phyloP scores from a whole-genome alignment of 2,113 vertebrate species.

The Corythornis cristatus region DNA sequence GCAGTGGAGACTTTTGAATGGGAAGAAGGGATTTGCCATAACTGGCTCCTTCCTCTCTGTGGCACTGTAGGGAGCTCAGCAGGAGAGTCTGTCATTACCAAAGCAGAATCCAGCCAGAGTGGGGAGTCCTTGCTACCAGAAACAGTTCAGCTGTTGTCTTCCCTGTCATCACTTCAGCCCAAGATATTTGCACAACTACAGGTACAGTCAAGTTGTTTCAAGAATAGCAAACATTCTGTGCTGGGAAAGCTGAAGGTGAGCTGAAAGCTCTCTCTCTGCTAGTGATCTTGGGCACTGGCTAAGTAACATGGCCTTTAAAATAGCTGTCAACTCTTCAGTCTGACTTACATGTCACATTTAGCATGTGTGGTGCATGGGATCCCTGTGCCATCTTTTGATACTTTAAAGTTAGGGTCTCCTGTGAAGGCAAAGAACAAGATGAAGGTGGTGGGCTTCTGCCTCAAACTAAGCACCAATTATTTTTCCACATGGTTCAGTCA shows the following conservation, averaged over 20 bases:
- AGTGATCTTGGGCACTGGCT: background rate
- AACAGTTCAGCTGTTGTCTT: conserved; percentile 77
- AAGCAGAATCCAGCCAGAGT: conserved; percentile 57
- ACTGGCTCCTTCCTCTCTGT: conserved; percentile 24
- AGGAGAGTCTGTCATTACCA: conserved; percentile 57
- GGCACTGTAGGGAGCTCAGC: conserved; percentile 62
- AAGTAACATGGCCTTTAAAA: accelerated
- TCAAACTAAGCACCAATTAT: background rate
- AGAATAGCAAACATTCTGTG: accelerated
- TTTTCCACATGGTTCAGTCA: background rate
- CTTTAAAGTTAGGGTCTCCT: background rate
- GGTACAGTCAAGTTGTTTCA: conserved; percentile 54
- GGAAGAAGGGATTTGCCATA: background rate
- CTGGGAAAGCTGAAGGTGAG: background rate
- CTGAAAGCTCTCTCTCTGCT: background rate
- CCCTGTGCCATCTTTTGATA: background rate
- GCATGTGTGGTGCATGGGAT: background rate
- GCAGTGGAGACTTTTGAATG: background rate
- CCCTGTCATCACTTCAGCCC: conserved; percentile 81
- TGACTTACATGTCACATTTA: background rate
- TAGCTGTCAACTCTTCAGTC: background rate
- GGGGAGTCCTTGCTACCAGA: conserved; percentile 69
- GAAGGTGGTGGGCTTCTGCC: background rate
- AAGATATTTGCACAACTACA: conserved; percentile 85
- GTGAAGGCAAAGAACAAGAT: background rate